phyloP scores from a whole-genome alignment of 1,140 invertebrate species.

The Saccostrea echinata region DNA sequence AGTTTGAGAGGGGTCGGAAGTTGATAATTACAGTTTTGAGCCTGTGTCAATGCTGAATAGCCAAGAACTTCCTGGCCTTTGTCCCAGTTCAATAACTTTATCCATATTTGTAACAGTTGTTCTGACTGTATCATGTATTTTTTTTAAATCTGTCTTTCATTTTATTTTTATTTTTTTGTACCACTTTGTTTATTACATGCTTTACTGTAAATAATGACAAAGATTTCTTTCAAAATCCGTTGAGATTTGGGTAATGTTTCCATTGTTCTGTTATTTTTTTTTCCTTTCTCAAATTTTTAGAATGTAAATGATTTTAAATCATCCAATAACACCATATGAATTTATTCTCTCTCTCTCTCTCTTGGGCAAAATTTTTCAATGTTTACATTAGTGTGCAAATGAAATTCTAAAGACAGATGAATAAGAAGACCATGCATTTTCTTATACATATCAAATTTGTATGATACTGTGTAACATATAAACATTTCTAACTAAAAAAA shows the following conservation, averaged over 20 bases:
- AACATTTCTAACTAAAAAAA: neutral
- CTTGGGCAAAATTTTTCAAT: too few species aligned
- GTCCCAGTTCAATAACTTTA: neutral
- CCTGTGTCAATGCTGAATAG: constrained; percentile 24
- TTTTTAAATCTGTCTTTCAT: neutral
- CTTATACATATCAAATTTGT: neutral
- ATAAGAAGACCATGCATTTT: too few species aligned
- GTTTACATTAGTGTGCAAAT: too few species aligned
- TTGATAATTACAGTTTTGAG: constrained; percentile 31
- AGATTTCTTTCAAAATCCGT: too few species aligned
- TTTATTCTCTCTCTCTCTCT: too few species aligned
- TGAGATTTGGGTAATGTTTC: too few species aligned
- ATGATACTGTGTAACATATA: neutral
- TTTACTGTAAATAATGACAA: too few species aligned
- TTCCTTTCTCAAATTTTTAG: too few species aligned
- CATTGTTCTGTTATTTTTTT: too few species aligned
- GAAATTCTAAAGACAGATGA: too few species aligned
- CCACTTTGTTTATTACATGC: neutral
- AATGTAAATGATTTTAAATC: too few species aligned
- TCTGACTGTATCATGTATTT: neutral
- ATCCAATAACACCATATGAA: too few species aligned
- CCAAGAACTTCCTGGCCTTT: constrained; percentile 13
- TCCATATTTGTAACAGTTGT: neutral
- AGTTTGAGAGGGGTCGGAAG: constrained; percentile 17
- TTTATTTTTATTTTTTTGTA: neutral